Conservation (phyloP, 2,888 invertebrate genomes). For the Cosmia pyralina region DNA sequence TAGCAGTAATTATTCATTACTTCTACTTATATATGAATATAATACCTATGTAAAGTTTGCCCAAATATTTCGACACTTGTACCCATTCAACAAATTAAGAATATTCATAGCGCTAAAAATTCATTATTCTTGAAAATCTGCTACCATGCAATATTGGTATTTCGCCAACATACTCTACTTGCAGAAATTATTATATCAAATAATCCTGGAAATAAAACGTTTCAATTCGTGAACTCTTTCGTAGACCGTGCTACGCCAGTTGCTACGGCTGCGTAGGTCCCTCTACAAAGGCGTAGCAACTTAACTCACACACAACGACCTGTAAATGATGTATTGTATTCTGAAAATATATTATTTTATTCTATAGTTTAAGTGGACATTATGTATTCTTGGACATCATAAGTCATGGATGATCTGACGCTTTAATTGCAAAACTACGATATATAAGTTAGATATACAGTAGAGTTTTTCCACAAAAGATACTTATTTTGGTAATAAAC, state of each 20-base stretch:
- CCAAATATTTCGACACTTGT: background rate
- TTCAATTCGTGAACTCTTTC: constrained; percentile 8
- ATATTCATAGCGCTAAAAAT: background rate
- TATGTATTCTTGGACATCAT: background rate
- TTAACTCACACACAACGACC: constrained; percentile 8
- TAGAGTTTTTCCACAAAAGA: background rate
- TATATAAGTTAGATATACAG: background rate
- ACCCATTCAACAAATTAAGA: background rate
- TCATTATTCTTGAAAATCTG: background rate
- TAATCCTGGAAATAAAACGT: background rate
- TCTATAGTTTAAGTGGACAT: background rate
- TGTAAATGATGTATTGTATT: background rate
- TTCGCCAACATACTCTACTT: background rate
- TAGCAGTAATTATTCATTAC: background rate
- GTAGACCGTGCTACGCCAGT: constrained; percentile 26
- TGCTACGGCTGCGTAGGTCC: constrained; percentile 22
- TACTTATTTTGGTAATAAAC: constrained; percentile 9
- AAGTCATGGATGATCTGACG: background rate
- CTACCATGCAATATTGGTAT: background rate
- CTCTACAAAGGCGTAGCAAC: too few species aligned
- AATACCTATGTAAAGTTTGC: background rate
- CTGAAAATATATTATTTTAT: background rate
- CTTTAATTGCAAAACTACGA: background rate
- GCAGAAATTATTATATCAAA: background rate
- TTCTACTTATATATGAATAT: background rate